phyloP scores from a whole-genome alignment of 2,888 invertebrate species.

The Hypolimnas misippus region DNA sequence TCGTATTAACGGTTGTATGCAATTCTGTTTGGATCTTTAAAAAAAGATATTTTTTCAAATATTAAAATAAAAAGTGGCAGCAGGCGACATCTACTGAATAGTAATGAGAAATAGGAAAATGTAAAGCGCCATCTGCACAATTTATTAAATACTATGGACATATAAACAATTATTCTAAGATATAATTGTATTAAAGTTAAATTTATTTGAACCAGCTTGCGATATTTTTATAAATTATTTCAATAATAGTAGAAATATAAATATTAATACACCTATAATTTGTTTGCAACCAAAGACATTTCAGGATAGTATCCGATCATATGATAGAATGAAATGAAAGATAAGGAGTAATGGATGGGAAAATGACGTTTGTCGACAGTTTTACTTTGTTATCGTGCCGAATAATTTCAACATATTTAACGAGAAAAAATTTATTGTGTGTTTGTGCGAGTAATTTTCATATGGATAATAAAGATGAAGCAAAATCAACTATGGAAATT shows the following conservation, averaged over 20 bases:
- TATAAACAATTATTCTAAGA: too few relatives aligned
- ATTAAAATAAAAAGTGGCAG: too few relatives aligned
- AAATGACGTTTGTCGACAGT: slow-evolving; percentile 80
- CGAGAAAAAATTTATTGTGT: slow-evolving; percentile 69
- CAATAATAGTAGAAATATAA: background rate
- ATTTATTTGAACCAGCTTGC: background rate
- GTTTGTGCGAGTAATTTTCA: slow-evolving; percentile 66
- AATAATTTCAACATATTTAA: slow-evolving; percentile 69
- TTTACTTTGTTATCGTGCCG: slow-evolving; percentile 76
- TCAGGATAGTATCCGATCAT: slow-evolving; percentile 23
- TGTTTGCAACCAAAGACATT: background rate
- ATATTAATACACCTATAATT: background rate
- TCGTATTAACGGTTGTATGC: too few relatives aligned
- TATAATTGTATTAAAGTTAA: too few relatives aligned
- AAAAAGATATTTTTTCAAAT: too few relatives aligned
- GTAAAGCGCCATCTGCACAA: too few relatives aligned
- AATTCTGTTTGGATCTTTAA: too few relatives aligned
- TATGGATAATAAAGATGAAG: slow-evolving; percentile 74
- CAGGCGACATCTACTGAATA: too few relatives aligned
- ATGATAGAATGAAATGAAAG: slow-evolving; percentile 27
- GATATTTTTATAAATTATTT: background rate
- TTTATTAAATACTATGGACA: too few relatives aligned
- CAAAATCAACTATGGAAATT: slow-evolving; percentile 72
- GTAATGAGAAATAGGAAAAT: too few relatives aligned
- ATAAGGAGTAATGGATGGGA: slow-evolving; percentile 43